Evolutionary conservation across 2,797 vertebrate genomes (phyloP).

Genomic region (Nannoperca obscura): DNA sequence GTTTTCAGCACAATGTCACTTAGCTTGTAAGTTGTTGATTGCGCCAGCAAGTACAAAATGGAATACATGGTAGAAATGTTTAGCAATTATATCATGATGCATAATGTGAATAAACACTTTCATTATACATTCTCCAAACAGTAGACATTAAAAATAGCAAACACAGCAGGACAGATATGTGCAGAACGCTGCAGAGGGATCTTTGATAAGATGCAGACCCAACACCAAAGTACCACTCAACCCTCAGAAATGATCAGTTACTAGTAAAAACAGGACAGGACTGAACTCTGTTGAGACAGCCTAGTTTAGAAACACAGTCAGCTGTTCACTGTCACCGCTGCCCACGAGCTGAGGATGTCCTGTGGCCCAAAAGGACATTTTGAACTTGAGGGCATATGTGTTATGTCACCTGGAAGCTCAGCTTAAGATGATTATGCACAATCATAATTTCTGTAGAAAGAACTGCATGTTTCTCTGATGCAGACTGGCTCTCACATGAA

Average conservation of each 20-base stretch:
- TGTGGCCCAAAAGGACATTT: constrained; percentile 22
- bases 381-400: constrained; percentile 23
- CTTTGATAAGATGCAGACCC: constrained; percentile 1
- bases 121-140: neutral
- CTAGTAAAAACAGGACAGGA: neutral
- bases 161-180: neutral
- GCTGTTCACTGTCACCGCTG: constrained; percentile 19
- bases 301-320: constrained; percentile 33
- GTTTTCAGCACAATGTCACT: neutral
- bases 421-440: constrained; percentile 38
- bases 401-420: constrained; percentile 35
- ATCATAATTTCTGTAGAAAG: constrained; percentile 15
- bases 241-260: constrained; percentile 3
- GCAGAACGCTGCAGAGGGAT: too few relatives aligned
- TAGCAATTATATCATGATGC: neutral
- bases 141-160: neutral
- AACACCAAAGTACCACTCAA: neutral
- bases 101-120: neutral
- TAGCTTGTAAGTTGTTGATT: constrained; percentile 2
- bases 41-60: neutral
- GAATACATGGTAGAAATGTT: neutral
- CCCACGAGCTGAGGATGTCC: neutral
- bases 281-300: constrained; percentile 8
- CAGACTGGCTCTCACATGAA: constrained; percentile 1
- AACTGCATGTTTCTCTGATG: constrained; percentile 13